Conservation (phyloP, 2,797 vertebrate species). For the Ciconia nigra region DNA sequence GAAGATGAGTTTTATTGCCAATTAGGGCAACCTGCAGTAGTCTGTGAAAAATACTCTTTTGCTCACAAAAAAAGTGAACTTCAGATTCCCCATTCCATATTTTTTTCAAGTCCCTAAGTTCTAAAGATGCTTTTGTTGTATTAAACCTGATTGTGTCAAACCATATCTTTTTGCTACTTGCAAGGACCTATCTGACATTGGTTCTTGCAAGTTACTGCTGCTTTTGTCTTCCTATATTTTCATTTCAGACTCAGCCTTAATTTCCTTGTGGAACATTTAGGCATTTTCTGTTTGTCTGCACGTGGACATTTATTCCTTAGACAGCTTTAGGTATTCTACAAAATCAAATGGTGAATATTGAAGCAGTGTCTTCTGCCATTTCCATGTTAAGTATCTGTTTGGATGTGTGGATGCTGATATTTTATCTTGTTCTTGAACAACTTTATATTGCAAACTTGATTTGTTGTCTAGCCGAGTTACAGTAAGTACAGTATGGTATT, state of each 20-base stretch:
- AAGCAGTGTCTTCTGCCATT: slow-evolving; percentile 24
- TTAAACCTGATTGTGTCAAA: not conserved
- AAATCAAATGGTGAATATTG: slow-evolving; percentile 27
- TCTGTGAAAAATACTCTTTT: not conserved
- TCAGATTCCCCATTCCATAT: not conserved
- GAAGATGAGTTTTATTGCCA: not conserved
- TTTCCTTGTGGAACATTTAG: slow-evolving; percentile 6
- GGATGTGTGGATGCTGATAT: slow-evolving; percentile 7
- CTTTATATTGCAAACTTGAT: not conserved
- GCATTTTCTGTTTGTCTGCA: slow-evolving; percentile 36
- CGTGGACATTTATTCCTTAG: not conserved
- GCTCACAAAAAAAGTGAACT: not conserved
- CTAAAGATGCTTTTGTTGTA: not conserved
- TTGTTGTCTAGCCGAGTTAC: slow-evolving; percentile 1
- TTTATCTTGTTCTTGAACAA: slow-evolving; percentile 44
- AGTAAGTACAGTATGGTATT: not conserved
- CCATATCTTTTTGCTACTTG: not conserved
- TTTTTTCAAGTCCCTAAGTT: not conserved
- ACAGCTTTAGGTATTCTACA: slow-evolving; percentile 35
- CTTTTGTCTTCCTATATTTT: slow-evolving; percentile 18
- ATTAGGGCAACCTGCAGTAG: not conserved
- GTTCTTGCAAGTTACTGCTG: not conserved
- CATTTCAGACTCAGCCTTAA: not conserved
- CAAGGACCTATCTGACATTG: not conserved
- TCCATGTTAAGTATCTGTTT: slow-evolving; percentile 44